Conservation (phyloP, 2,113 vertebrate species). For the Cervus canadensis region DNA sequence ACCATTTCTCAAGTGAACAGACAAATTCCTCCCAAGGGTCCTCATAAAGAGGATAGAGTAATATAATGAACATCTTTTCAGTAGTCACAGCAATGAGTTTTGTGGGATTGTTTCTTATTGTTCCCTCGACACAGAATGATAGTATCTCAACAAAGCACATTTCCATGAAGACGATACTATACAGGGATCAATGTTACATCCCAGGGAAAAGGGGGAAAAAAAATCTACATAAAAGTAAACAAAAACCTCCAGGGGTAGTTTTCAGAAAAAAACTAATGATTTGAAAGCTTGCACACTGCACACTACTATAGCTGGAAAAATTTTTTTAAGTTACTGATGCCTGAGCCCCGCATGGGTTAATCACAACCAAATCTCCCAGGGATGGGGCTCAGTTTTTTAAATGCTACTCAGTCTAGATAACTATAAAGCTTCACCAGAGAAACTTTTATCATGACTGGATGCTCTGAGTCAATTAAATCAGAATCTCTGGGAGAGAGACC, state of each 20-base stretch:
- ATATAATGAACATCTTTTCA: neutral
- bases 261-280: neutral
- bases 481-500: neutral
- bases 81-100: conserved; percentile 32
- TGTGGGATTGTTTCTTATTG: neutral
- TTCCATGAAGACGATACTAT: neutral
- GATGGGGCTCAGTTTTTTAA: neutral
- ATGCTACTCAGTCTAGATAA: neutral
- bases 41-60: neutral
- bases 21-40: conserved; percentile 34
- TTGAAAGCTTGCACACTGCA: neutral
- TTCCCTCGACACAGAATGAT: neutral
- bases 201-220: neutral
- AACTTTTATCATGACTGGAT: neutral
- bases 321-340: neutral
- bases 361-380: neutral
- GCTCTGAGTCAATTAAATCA: neutral
- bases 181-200: neutral
- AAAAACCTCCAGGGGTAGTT: neutral
- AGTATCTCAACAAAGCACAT: neutral
- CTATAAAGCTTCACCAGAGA: conserved; percentile 12
- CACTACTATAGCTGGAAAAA: neutral
- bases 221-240: conserved; percentile 6
- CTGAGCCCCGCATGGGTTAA: neutral
- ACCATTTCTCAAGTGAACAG: conserved; percentile 35